Percentiles rank a stretch among this genome's conserved stretches.
These are phyloP conservation scores for Pterocles burchelli DNA, from an alignment of 2,113 vertebrate species.

Conservation along the genomic window DNA sequence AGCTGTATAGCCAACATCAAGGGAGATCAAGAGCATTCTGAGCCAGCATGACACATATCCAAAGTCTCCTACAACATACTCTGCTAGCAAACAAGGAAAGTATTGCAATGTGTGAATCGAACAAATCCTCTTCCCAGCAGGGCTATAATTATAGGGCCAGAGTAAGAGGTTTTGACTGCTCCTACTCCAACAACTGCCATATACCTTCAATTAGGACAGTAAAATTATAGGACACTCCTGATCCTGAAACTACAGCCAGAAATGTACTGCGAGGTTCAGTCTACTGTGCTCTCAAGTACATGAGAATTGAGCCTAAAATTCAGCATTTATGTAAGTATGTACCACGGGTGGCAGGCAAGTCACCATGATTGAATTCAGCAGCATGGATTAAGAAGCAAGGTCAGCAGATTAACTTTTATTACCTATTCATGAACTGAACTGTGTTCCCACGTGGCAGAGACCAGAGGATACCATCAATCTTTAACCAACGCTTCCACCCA, in stretches of 20 bases:
- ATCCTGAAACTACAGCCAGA: not conserved
- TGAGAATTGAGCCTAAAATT: not conserved
- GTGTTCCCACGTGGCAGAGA: not conserved
- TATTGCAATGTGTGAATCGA: not conserved
- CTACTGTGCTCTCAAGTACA: fast-evolving
- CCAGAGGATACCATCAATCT: not conserved
- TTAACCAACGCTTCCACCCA: not conserved
- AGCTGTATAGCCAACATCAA: not conserved
- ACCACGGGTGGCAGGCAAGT: not conserved
- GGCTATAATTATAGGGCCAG: not conserved
- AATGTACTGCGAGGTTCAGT: not conserved
- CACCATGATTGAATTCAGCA: not conserved
- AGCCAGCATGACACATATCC: not conserved
- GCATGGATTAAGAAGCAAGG: constrained; percentile 15
- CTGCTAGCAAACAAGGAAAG: not conserved
- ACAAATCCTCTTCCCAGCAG: not conserved
- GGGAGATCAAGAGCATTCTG: not conserved
- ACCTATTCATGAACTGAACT: not conserved
- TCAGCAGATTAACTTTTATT: constrained; percentile 42
- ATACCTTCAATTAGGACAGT: not conserved
- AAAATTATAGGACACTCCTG: not conserved
- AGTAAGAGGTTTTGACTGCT: not conserved
- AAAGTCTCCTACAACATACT: not conserved
- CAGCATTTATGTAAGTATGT: not conserved
- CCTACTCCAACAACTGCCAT: not conserved